Evolutionary conservation across 2,888 invertebrate genomes (phyloP).

Genomic region (Cosmia pyralina): DNA sequence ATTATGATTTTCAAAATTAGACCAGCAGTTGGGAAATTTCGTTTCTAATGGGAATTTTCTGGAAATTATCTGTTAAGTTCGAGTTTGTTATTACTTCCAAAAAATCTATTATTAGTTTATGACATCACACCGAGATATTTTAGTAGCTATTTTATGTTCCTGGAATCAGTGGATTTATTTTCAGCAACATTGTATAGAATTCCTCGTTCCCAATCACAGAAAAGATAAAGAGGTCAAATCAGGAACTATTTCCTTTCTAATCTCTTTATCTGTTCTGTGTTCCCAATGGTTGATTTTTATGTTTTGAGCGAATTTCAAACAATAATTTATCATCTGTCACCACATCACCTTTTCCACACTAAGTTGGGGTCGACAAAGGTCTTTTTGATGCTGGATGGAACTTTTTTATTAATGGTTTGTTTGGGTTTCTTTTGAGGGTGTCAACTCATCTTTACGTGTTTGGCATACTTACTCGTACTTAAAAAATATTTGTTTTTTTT

Average conservation of each 20-base stretch:
- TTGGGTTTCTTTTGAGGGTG: slow-evolving; percentile 1
- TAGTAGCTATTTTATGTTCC: background rate
- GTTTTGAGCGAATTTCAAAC: background rate
- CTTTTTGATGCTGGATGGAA: slow-evolving; percentile 12
- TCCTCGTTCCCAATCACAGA: background rate
- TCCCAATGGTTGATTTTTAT: background rate
- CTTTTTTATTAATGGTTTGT: slow-evolving; percentile 10
- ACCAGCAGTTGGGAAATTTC: background rate
- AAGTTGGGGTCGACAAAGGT: background rate
- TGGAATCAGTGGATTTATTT: background rate
- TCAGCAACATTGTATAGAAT: background rate
- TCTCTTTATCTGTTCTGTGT: too few relatives aligned
- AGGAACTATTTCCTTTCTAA: too few relatives aligned
- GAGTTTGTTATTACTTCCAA: background rate
- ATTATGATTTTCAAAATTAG: too few relatives aligned
- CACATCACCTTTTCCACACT: too few relatives aligned
- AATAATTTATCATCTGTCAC: background rate
- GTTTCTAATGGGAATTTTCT: background rate
- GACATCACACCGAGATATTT: background rate
- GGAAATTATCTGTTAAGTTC: background rate
- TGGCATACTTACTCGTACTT: background rate
- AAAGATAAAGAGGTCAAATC: too few relatives aligned
- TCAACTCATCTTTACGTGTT: background rate
- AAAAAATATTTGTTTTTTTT: too few relatives aligned
- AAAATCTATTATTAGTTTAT: background rate